phyloP scores from a whole-genome alignment of 2,888 invertebrate genomes.

The Desoria tigrina region DNA sequence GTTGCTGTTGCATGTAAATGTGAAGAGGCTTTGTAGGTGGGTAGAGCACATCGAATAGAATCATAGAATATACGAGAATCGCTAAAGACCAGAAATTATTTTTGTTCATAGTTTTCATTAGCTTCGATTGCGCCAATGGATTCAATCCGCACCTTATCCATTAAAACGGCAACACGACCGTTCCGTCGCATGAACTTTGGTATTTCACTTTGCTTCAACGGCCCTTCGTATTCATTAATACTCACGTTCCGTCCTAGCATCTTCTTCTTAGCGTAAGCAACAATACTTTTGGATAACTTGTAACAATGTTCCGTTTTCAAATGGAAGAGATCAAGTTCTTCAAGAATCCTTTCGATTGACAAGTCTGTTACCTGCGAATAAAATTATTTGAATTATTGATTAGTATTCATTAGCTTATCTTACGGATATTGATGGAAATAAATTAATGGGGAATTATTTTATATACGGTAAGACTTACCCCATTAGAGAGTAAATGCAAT shows the following conservation, averaged over 20 bases:
- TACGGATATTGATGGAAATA: neutral
- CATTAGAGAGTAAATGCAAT: conserved; percentile 34
- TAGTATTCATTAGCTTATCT: neutral
- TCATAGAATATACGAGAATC: too few relatives aligned
- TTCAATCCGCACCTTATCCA: conserved; percentile 22
- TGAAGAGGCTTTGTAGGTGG: too few relatives aligned
- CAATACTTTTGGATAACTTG: conserved; percentile 24
- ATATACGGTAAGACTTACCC: conserved; percentile 30
- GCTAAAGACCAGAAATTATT: too few relatives aligned
- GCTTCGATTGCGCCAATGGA: too few relatives aligned
- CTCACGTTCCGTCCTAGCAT: conserved; percentile 28
- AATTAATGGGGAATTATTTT: neutral
- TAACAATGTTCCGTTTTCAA: conserved; percentile 40
- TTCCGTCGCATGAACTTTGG: conserved; percentile 44
- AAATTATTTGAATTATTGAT: neutral
- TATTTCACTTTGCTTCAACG: conserved; percentile 39
- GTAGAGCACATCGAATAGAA: too few relatives aligned
- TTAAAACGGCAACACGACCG: conserved; percentile 32
- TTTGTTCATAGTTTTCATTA: too few relatives aligned
- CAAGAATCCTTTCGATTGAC: conserved; percentile 27
- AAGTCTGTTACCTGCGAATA: conserved; percentile 35
- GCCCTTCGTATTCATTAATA: conserved; percentile 37
- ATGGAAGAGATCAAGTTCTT: conserved; percentile 43
- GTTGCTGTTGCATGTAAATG: too few relatives aligned
- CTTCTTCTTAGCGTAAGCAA: conserved; percentile 18